Evolutionary conservation across 2,888 invertebrate species (phyloP).

Genomic region (Atrina japonica): DNA sequence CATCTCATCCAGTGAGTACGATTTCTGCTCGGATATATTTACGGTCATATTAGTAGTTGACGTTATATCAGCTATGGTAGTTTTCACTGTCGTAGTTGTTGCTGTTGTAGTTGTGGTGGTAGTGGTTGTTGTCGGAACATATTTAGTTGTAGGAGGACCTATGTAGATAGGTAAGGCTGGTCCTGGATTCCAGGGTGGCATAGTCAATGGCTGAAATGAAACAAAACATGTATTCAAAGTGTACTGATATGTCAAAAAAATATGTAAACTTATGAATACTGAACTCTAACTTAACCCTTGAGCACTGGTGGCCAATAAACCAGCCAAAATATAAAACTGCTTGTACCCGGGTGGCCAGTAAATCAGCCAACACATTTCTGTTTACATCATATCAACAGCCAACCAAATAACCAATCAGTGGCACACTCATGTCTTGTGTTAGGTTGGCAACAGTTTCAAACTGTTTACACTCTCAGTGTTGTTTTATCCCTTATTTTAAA

Average conservation of each 20-base stretch:
- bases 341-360: too few species aligned
- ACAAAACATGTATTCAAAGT: not conserved
- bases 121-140: slow-evolving; percentile 41
- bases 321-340: too few species aligned
- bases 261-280: not conserved
- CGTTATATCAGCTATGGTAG: slow-evolving; percentile 22
- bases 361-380: too few species aligned
- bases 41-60: slow-evolving; percentile 4
- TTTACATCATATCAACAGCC: too few species aligned
- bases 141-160: slow-evolving; percentile 37
- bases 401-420: too few species aligned
- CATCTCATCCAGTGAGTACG: slow-evolving; percentile 1
- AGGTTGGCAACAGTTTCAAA: too few species aligned
- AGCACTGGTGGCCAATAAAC: not conserved
- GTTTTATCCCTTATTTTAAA: too few species aligned
- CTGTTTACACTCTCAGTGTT: too few species aligned
- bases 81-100: slow-evolving; percentile 43
- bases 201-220: slow-evolving; percentile 45
- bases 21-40: not conserved
- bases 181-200: slow-evolving; percentile 68
- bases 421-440: too few species aligned
- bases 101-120: slow-evolving; percentile 36
- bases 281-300: too few species aligned
- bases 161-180: slow-evolving; percentile 52
- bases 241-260: not conserved